phyloP scores from a whole-genome alignment of 2,888 invertebrate species.

The Eupsilia transversa region DNA sequence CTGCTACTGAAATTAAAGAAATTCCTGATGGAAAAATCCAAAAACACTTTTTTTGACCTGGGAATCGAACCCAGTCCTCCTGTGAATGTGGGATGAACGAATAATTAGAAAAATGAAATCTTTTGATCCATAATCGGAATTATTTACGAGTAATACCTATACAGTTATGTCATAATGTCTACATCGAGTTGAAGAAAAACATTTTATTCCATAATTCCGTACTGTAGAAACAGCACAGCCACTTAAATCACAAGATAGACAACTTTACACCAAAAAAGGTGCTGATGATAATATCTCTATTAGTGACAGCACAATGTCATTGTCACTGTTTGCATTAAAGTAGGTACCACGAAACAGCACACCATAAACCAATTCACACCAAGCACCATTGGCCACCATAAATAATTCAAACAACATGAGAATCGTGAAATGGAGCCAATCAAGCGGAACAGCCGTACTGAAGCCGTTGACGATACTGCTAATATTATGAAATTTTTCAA shows the following conservation, averaged over 20 bases:
- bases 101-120: neutral
- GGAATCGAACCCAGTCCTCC: neutral
- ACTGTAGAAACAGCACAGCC: neutral
- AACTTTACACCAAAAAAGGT: neutral
- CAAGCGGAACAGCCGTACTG: constrained; percentile 62
- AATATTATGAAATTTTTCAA: constrained; percentile 75
- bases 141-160: too few relatives aligned
- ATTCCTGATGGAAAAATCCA: too few relatives aligned
- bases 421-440: constrained; percentile 69
- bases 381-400: constrained; percentile 50
- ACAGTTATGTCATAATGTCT: neutral
- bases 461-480: constrained; percentile 55
- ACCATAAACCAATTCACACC: constrained; percentile 35
- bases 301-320: neutral
- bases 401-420: constrained; percentile 64
- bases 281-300: neutral
- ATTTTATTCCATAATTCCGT: neutral
- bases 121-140: neutral
- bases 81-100: neutral
- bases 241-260: neutral
- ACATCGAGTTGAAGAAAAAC: neutral
- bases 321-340: constrained; percentile 1
- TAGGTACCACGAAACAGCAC: neutral
- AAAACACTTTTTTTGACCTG: too few relatives aligned
- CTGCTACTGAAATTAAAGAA: too few relatives aligned